Conservation (phyloP, 2,113 vertebrate species). For the Tichodroma muraria region DNA sequence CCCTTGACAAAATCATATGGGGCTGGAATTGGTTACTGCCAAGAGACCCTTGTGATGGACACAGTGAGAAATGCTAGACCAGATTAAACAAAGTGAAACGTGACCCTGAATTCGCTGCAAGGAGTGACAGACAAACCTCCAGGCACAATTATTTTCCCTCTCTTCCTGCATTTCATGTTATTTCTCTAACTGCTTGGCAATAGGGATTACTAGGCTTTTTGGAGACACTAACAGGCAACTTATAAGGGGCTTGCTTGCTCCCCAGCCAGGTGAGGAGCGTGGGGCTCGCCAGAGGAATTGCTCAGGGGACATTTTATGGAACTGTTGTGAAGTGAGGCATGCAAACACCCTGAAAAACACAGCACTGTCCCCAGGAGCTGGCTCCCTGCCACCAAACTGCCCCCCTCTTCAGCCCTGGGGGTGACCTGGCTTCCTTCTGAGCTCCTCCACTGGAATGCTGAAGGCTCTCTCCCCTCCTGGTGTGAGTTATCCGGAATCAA, state of each 20-base stretch:
- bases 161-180: neutral
- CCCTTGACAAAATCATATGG: neutral
- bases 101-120: neutral
- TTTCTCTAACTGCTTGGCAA: neutral
- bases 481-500: neutral
- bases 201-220: slow-evolving; percentile 13
- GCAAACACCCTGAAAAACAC: neutral
- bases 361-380: neutral
- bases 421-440: neutral
- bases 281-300: neutral
- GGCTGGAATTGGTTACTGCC: slow-evolving; percentile 22
- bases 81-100: neutral
- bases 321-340: neutral
- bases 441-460: neutral
- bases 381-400: neutral
- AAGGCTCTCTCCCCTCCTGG: neutral
- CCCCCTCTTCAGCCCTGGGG: neutral
- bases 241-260: neutral
- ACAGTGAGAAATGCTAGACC: neutral
- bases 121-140: neutral
- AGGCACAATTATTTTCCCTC: neutral
- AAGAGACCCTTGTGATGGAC: neutral
- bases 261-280: neutral
- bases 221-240: neutral
- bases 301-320: neutral